A percentile compares a stretch with the other conserved stretches of the same genome.
phyloP scores from a whole-genome alignment of 2,113 vertebrate genomes.

The Bagarius yarrelli region DNA sequence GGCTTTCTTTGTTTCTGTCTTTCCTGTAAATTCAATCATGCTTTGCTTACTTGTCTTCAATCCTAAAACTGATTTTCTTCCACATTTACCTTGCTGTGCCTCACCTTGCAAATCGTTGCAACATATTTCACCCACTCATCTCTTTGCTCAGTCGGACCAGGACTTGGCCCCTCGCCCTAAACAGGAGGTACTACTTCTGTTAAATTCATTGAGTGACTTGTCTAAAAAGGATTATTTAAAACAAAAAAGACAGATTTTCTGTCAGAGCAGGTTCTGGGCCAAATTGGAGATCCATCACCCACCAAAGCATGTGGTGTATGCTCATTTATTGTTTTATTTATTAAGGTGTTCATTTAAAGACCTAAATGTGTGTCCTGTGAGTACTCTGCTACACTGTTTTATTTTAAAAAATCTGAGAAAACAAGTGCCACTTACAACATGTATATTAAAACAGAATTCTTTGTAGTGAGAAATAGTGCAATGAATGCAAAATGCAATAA shows the following conservation, averaged over 20 bases:
- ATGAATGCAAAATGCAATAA: background rate
- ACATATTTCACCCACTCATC: constrained; percentile 58
- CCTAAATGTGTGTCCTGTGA: background rate
- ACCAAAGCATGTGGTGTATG: constrained; percentile 40
- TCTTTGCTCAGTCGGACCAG: constrained; percentile 84
- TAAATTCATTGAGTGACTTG: constrained; percentile 47
- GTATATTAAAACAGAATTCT: background rate
- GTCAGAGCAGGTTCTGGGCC: constrained; percentile 28
- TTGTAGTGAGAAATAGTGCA: background rate
- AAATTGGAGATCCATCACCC: constrained; percentile 19
- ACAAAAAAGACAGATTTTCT: constrained; percentile 26
- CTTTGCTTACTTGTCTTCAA: constrained; percentile 74
- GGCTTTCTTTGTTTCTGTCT: constrained; percentile 54
- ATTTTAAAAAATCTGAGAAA: background rate
- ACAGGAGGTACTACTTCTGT: constrained; percentile 89
- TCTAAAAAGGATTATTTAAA: constrained; percentile 51
- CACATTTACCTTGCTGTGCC: constrained; percentile 25
- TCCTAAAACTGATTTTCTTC: constrained; percentile 58
- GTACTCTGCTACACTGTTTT: background rate
- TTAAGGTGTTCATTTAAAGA: background rate
- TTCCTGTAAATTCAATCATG: constrained; percentile 68
- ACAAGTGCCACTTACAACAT: background rate
- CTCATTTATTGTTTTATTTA: constrained; percentile 27
- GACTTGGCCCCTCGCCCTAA: constrained; percentile 92
- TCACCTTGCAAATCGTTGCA: constrained; percentile 46